phyloP scores from a whole-genome alignment of 2,113 vertebrate species.

The Paedocypris sp. region DNA sequence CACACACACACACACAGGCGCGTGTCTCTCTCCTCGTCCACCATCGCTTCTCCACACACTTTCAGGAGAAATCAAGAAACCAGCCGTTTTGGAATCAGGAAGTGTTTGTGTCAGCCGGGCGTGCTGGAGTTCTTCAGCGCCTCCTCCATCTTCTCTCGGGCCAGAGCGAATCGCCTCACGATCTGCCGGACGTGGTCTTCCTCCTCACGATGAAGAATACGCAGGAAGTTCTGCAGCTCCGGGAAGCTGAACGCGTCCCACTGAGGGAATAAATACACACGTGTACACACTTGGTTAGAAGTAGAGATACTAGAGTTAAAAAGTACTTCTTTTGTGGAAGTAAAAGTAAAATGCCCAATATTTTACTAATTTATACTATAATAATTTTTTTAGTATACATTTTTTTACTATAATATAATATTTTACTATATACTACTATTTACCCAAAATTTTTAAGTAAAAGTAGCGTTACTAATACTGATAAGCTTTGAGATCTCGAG shows the following conservation, averaged over 20 bases:
- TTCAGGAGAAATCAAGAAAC: too few relatives aligned
- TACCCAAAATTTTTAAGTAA: too few relatives aligned
- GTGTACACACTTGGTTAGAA: neutral
- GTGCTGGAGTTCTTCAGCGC: slow-evolving; percentile 61
- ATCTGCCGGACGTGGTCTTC: slow-evolving; percentile 82
- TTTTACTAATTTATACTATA: too few relatives aligned
- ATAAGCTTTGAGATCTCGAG: too few relatives aligned
- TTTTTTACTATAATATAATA: too few relatives aligned
- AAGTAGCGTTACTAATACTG: too few relatives aligned
- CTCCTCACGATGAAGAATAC: slow-evolving; percentile 88
- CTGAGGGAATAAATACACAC: slow-evolving; percentile 49
- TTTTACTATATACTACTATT: too few relatives aligned
- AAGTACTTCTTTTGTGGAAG: too few relatives aligned
- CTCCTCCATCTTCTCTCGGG: slow-evolving; percentile 75
- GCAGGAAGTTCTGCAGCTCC: slow-evolving; percentile 87
- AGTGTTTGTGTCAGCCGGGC: slow-evolving; percentile 61
- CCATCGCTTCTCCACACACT: neutral
- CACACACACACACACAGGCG: neutral
- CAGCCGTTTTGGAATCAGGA: slow-evolving; percentile 5
- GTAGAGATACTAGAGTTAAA: too few relatives aligned
- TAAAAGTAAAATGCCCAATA: too few relatives aligned
- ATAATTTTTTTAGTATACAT: too few relatives aligned
- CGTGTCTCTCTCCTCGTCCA: neutral
- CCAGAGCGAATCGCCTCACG: slow-evolving; percentile 71
- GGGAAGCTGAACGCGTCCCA: slow-evolving; percentile 95